phyloP scores from a whole-genome alignment of 2,113 vertebrate species.

The Atractosteus spatula region DNA sequence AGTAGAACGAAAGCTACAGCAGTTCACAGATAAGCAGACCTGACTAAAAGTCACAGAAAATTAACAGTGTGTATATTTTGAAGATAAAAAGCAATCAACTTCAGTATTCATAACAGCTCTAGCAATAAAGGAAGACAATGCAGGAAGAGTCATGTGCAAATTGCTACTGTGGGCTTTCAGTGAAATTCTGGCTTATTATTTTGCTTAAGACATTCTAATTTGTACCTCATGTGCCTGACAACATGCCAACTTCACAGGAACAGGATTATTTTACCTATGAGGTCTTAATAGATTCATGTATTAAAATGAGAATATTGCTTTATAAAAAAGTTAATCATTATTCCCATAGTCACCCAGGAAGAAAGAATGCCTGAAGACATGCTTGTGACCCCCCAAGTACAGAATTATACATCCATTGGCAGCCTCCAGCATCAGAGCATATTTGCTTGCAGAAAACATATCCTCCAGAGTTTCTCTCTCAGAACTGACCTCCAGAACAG shows the following conservation, averaged over 20 bases:
- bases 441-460: slow-evolving; percentile 20
- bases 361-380: not conserved
- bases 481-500: slow-evolving; percentile 15
- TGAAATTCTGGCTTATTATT: not conserved
- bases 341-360: slow-evolving; percentile 8
- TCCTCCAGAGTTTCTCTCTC: slow-evolving; percentile 6
- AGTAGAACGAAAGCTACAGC: too few relatives aligned
- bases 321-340: not conserved
- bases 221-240: not conserved
- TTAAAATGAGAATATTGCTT: not conserved
- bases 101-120: not conserved
- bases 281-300: slow-evolving; percentile 6
- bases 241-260: not conserved
- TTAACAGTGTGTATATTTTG: too few relatives aligned
- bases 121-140: not conserved
- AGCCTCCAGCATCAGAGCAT: slow-evolving; percentile 17
- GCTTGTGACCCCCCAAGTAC: slow-evolving; percentile 11
- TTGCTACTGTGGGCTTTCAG: not conserved
- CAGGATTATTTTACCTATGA: not conserved
- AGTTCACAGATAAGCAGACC: too few relatives aligned
- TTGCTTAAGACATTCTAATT: not conserved
- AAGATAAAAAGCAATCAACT: too few relatives aligned
- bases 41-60: too few relatives aligned
- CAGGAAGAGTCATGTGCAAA: not conserved
- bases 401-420: not conserved